Base-by-base conservation (phyloP, 1,140 invertebrate species). In the Triops cancriformis region DNA sequence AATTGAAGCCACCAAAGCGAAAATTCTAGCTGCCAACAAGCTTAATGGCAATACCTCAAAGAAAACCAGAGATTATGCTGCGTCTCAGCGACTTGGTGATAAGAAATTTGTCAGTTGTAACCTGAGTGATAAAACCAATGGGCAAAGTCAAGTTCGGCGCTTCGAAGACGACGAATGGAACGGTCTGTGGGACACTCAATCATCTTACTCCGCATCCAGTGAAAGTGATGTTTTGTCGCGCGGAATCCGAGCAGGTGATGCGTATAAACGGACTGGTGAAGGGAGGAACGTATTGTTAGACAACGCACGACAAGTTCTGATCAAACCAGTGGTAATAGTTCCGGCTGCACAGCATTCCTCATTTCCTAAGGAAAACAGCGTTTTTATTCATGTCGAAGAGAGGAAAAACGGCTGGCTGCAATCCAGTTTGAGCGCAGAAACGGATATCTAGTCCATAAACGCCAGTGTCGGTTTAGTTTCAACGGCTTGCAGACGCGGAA, bases 161-260 rank as follows among this genome's bases (percentile, higher is more conserved):
- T 64, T 64, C 14, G 51, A 64, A 64, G 51, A 64, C 51, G 51
- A 64, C 14, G 51, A 64, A 64, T 64, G 51, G 51, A 64, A 64
- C 51, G 51, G 51, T 6, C 18, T 64, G 18, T 64, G 51, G 51
- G 51, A 64, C 23, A 11, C 51, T 7, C 14, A 14, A 64, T 64
- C n/a, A n/a, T 64, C 23, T 1, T 23, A 64, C 23, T 64, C 51
- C 10, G 51, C 51, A 23, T 64, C 51, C 18, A 64, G n/a, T 64
- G 51, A 64, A 64, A 64, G 51, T 18, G 51, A 64, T 64, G 51
- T 10, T 6, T 18, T 64, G 2, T 23, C 51, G 14, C 51, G 51
- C 10, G 51, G 51, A n/a, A 64, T 23, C 7, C 51, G 51, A 23
- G 51, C 10, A 18, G 14, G 51, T n/a, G 51, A 7, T 64, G 4